Evolutionary conservation across 37 sponge, comb jelly and placozoan species (phyloP).

Genomic region (Hexactinellida sp.): DNA sequence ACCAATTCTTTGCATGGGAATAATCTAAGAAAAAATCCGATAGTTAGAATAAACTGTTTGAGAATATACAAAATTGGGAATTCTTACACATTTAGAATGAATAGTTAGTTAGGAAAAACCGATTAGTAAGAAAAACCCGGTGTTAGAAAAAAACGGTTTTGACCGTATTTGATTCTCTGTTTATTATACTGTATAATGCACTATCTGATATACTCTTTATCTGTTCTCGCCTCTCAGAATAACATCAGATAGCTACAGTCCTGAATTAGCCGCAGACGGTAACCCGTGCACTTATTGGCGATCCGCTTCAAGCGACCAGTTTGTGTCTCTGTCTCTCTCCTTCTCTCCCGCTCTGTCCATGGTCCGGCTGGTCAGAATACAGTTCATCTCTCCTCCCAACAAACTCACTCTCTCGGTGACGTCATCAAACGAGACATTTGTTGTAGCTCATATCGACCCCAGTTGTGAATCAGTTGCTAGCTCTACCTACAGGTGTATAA

Average conservation of each 20-base stretch:
- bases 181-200: not conserved
- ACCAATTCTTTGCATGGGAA: too few species aligned
- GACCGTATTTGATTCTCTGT: not conserved
- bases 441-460: not conserved
- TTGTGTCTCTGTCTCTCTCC: not conserved
- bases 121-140: too few species aligned
- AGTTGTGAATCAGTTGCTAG: not conserved
- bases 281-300: constrained; percentile 9
- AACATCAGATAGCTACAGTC: not conserved
- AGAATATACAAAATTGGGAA: not conserved
- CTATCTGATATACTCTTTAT: not conserved
- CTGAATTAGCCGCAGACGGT: not conserved
- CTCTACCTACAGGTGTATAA: not conserved
- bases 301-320: not conserved
- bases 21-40: too few species aligned
- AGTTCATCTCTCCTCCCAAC: not conserved
- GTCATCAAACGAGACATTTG: not conserved
- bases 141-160: too few species aligned
- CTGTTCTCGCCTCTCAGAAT: too few species aligned
- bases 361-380: not conserved
- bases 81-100: too few species aligned
- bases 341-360: not conserved
- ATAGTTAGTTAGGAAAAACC: too few species aligned
- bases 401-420: not conserved
- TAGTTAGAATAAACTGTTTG: not conserved